Percentiles rank a stretch among this genome's conserved stretches.
These are phyloP conservation scores for Cecidostiba fungosa DNA, from an alignment of 2,888 invertebrate species.

Conservation along the genomic window DNA sequence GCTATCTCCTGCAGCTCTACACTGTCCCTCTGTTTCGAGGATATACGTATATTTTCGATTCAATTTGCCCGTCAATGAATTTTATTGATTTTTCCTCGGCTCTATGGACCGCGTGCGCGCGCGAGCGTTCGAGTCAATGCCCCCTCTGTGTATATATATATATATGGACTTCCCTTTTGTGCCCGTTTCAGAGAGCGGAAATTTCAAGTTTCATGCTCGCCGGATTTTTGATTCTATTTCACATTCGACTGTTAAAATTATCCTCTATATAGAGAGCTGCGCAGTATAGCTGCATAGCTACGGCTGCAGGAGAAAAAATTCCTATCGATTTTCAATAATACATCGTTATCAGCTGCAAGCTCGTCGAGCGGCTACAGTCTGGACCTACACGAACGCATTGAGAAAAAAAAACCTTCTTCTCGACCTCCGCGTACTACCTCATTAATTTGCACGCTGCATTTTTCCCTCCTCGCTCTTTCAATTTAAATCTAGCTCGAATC, in stretches of 20 bases:
- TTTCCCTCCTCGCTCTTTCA: background rate
- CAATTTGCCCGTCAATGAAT: slow-evolving; percentile 53
- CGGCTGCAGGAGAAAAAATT: background rate
- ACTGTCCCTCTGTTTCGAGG: background rate
- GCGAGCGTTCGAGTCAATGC: background rate
- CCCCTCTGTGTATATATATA: background rate
- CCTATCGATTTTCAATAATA: slow-evolving; percentile 43
- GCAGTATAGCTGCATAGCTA: background rate
- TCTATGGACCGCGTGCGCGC: background rate
- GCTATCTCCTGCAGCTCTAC: background rate
- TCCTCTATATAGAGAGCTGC: background rate
- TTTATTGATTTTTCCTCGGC: slow-evolving; percentile 46
- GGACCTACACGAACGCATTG: background rate
- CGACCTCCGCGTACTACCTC: background rate
- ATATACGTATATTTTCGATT: slow-evolving; percentile 52
- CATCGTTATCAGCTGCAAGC: slow-evolving; percentile 43
- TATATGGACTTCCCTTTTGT: background rate
- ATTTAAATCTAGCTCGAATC: slow-evolving; percentile 30
- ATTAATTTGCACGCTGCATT: slow-evolving; percentile 42
- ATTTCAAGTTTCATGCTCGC: slow-evolving; percentile 16
- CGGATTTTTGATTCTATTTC: background rate
- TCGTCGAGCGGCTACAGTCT: background rate
- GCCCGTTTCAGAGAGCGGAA: background rate
- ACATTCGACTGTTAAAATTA: background rate
- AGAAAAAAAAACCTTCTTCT: slow-evolving; percentile 32